Conservation (phyloP, 1,140 invertebrate genomes). For the Ostrea denselamellosa region DNA sequence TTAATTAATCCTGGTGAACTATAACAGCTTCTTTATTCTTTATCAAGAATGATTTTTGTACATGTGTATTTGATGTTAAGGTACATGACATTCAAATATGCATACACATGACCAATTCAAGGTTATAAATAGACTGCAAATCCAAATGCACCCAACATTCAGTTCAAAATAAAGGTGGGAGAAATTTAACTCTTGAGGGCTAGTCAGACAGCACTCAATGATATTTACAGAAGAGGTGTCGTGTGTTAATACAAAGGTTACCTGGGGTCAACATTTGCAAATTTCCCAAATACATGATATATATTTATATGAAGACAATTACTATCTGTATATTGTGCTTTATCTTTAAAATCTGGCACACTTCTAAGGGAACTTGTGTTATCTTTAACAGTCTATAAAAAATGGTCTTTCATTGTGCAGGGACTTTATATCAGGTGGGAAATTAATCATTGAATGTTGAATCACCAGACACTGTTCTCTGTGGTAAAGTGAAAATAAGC, state of each 20-base stretch:
- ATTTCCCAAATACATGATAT: background rate
- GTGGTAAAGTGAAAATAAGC: conserved; percentile 26
- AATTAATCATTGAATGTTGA: conserved; percentile 34
- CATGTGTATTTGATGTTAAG: background rate
- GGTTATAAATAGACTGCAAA: background rate
- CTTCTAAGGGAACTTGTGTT: background rate
- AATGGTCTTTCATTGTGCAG: conserved; percentile 3
- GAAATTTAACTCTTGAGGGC: background rate
- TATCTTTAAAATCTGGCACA: conserved; percentile 32
- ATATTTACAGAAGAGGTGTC: conserved; percentile 11
- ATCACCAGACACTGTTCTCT: conserved; percentile 9
- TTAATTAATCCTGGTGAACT: too few species aligned
- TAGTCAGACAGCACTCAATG: background rate
- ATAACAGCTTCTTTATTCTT: too few species aligned
- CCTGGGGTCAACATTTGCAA: background rate
- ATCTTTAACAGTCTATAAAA: background rate
- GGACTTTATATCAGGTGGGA: conserved; percentile 4
- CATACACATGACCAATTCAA: background rate
- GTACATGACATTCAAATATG: background rate
- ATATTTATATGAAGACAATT: background rate
- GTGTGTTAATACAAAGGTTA: background rate
- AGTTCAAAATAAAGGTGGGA: background rate
- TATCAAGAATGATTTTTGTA: background rate
- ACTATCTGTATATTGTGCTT: background rate
- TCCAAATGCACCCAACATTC: background rate